Percentiles rank a stretch among this genome's conserved stretches.
phyloP scores from a whole-genome alignment of 1,140 invertebrate genomes.

The Drosophila malerkotliana region DNA sequence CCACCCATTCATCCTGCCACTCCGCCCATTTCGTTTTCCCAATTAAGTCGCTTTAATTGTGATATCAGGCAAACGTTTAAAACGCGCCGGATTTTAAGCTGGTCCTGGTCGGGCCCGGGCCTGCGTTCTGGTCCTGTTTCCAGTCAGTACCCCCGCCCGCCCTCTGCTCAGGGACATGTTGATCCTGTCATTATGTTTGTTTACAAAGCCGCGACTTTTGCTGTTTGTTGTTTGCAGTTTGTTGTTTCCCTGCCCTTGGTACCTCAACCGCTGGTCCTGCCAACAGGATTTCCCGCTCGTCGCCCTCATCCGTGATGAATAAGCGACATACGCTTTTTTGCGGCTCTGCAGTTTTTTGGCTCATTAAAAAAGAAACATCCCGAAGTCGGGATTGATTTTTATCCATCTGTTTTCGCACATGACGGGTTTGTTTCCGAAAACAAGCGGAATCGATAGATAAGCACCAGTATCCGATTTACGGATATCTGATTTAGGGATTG shows the following conservation, averaged over 20 bases:
- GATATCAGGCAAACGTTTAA: slow-evolving; percentile 81
- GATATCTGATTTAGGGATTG: background rate
- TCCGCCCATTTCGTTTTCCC: slow-evolving; percentile 67
- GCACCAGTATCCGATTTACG: background rate
- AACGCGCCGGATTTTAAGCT: slow-evolving; percentile 63
- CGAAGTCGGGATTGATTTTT: slow-evolving; percentile 14
- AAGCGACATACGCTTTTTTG: slow-evolving; percentile 22
- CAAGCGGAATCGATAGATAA: background rate
- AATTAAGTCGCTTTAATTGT: slow-evolving; percentile 83
- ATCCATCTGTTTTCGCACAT: slow-evolving; percentile 22
- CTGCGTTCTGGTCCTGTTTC: slow-evolving; percentile 24
- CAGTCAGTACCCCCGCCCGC: background rate
- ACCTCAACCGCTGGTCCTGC: slow-evolving; percentile 32
- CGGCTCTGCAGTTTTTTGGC: slow-evolving; percentile 17
- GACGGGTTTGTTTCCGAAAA: slow-evolving; percentile 13
- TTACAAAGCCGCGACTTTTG: slow-evolving; percentile 79
- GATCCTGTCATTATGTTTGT: slow-evolving; percentile 79
- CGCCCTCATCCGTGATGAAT: slow-evolving; percentile 20
- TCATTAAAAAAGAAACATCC: slow-evolving; percentile 42
- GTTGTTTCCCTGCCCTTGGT: background rate
- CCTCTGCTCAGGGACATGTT: slow-evolving; percentile 40
- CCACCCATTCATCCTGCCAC: slow-evolving; percentile 19
- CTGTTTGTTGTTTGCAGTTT: slow-evolving; percentile 64
- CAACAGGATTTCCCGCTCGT: slow-evolving; percentile 17
- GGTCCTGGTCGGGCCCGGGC: background rate